Conservation (phyloP, 2,113 vertebrate species). For the Myrmophylax atrothorax region DNA sequence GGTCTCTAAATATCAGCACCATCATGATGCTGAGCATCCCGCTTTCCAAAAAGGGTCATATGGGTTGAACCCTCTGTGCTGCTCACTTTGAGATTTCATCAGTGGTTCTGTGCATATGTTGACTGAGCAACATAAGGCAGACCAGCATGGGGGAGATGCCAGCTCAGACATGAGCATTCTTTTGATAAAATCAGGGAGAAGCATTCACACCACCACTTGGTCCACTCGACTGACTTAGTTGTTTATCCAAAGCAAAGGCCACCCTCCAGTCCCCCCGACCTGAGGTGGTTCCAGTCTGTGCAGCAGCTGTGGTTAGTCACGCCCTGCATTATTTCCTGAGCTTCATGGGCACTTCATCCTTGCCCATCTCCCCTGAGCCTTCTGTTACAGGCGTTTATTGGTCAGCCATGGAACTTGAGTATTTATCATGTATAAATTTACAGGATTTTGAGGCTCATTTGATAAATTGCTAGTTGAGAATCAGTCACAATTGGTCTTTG, state of each 20-base stretch:
- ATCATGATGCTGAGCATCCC: rapidly evolving
- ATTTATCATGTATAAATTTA: neutral
- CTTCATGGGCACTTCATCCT: rapidly evolving
- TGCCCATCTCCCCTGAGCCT: neutral
- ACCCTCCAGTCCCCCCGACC: neutral
- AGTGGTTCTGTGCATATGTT: neutral
- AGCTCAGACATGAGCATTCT: neutral
- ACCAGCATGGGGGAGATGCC: neutral
- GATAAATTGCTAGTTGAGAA: neutral
- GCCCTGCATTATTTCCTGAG: neutral
- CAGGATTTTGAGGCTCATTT: neutral
- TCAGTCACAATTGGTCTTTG: neutral
- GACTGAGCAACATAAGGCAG: neutral
- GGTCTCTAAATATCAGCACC: rapidly evolving
- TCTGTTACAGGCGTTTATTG: neutral
- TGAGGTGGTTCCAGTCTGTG: neutral
- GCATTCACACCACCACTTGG: neutral
- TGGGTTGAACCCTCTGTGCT: neutral
- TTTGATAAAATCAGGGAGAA: rapidly evolving
- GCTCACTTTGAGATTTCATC: neutral
- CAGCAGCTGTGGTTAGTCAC: neutral
- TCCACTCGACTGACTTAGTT: neutral
- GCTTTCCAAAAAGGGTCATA: rapidly evolving
- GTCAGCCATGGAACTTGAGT: neutral
- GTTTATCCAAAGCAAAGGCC: neutral